Evolutionary conservation across 2,113 vertebrate species (phyloP), one percentile per base, ranked within the genome.

Genomic region (Melanotaenia duboulayi): DNA sequence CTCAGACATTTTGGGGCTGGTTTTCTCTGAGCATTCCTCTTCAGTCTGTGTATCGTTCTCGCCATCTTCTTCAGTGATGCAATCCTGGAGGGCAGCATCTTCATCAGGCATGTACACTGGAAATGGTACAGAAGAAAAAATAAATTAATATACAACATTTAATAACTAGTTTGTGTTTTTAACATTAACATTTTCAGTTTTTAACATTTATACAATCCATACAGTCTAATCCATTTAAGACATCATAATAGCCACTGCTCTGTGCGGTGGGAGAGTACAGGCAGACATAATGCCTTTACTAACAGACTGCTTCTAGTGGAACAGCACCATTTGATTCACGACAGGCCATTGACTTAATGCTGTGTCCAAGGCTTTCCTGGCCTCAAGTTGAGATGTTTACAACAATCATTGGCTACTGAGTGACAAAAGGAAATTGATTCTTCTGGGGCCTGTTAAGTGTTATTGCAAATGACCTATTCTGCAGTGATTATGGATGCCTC

Each of bases 71-170:
- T 96, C 91, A 67, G 94, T 25, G 86, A 94, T 50, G 93, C 90
- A 74, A 62, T 97, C 96, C 69, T 94, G 94, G 55, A 95, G 94
- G 88, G 93, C 95, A 28, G 91, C 82, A 44, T 96, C 96, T 71
- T 98, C 97, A 52, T 98, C 97, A 74, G 97, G 97, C 93, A 95
- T 93, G 71, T 99, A 99, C 87, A 96, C 98, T 99, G 81, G 32
- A 93, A 94, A 85, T 70, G 37, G 90, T 83, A 81, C n/a, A 66
- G 61, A 91, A 46, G 35, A 67, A 50, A 61, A 51, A 14, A 11
- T 35, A 10, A 19, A 17, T 57, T 68, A 39, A 62, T 67, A 73
- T 5, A 50, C 20, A 14, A 1, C 0, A 12, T 16, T 11, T 16
- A 20, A 74, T 11, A 25, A 20, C 19, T 49, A 17, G 40, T 61